Conservation (phyloP, 2,888 invertebrate genomes). For the Danaus chrysippus region DNA sequence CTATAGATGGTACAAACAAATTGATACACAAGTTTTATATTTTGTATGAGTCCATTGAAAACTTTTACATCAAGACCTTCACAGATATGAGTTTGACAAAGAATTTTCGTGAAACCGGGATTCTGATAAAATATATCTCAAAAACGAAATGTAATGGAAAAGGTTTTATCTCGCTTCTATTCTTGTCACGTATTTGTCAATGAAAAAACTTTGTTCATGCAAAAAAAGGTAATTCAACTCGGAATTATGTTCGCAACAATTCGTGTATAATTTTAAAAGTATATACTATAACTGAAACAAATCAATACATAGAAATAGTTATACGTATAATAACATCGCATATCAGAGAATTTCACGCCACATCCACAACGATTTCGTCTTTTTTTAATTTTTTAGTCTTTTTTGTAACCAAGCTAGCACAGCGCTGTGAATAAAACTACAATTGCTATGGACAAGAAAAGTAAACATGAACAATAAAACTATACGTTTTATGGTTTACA, state of each 20-base stretch:
- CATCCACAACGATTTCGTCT: no score
- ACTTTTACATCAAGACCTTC: not conserved
- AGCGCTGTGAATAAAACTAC: constrained; percentile 22
- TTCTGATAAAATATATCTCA: not conserved
- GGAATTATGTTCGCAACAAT: no score
- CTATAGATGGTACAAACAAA: not conserved
- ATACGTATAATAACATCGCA: no score
- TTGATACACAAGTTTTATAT: not conserved
- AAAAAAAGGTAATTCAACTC: no score
- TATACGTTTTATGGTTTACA: constrained; percentile 29
- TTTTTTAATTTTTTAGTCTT: no score
- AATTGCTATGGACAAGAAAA: constrained; percentile 22
- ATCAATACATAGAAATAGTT: no score
- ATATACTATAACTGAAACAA: no score
- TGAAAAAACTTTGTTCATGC: no score
- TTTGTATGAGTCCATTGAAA: not conserved
- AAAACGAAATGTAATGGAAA: not conserved
- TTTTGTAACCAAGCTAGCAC: constrained; percentile 14
- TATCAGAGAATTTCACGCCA: no score
- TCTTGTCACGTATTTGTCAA: no score
- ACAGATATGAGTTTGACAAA: not conserved
- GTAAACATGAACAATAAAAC: constrained; percentile 30
- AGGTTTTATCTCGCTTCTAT: no score
- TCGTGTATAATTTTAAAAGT: no score
- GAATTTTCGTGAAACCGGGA: not conserved